phyloP scores from a whole-genome alignment of 2,113 vertebrate species.

The Eidolon helvum region DNA sequence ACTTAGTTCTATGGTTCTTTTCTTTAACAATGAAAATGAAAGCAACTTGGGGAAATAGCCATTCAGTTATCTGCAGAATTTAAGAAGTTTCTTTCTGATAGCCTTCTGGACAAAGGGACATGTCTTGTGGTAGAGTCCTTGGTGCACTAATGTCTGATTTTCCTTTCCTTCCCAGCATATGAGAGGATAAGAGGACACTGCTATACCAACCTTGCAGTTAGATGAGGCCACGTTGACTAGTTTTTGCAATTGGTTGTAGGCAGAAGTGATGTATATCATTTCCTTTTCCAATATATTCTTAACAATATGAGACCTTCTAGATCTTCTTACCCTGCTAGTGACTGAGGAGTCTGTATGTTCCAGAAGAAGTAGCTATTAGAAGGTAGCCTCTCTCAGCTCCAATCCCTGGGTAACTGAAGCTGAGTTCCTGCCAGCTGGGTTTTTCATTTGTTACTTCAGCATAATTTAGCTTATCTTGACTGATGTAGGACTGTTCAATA shows the following conservation, averaged over 20 bases:
- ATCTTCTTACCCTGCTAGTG: not conserved
- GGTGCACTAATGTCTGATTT: not conserved
- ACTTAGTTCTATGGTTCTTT: not conserved
- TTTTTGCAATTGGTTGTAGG: not conserved
- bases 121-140: not conserved
- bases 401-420: not conserved
- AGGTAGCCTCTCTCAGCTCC: not conserved
- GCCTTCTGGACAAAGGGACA: not conserved
- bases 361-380: not conserved
- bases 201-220: not conserved
- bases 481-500: not conserved
- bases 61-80: not conserved
- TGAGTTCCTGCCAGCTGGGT: not conserved
- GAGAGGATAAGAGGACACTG: not conserved
- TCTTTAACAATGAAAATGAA: constrained; percentile 12
- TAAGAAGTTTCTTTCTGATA: not conserved
- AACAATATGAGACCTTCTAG: not conserved
- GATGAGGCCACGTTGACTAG: not conserved
- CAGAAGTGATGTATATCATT: not conserved
- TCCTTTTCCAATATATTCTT: not conserved
- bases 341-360: not conserved
- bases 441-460: not conserved
- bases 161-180: not conserved
- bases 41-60: not conserved
- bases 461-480: constrained; percentile 22